A percentile compares a stretch with the other conserved stretches of the same genome.
phyloP scores from a whole-genome alignment of 2,113 vertebrate species.

The Platichthys stellatus region DNA sequence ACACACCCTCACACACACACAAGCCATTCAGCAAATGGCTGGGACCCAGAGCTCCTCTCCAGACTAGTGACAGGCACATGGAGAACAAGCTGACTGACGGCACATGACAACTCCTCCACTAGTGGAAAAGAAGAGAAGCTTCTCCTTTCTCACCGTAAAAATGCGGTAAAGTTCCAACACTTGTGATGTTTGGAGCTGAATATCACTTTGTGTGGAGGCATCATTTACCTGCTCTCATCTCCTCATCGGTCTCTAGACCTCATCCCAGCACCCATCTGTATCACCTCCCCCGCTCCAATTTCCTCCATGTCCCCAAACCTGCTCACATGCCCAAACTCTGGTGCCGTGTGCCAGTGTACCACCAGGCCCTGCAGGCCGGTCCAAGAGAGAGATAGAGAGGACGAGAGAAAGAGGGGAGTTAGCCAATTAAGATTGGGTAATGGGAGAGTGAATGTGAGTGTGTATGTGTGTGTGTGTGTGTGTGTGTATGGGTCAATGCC shows the following conservation, averaged over 20 bases:
- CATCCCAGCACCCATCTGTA: constrained; percentile 62
- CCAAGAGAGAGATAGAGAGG: constrained; percentile 63
- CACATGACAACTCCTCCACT: constrained; percentile 74
- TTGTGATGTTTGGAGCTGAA: constrained; percentile 37
- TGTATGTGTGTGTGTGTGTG: not conserved
- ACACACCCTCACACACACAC: constrained; percentile 25
- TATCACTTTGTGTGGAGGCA: constrained; percentile 19
- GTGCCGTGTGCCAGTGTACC: constrained; percentile 68
- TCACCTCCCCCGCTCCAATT: constrained; percentile 50
- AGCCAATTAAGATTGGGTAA: constrained; percentile 77
- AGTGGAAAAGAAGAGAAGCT: constrained; percentile 50
- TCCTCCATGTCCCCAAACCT: constrained; percentile 66
- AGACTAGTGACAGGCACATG: constrained; percentile 74
- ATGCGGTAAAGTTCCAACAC: not conserved
- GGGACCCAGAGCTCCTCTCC: constrained; percentile 71
- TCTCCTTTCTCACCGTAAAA: constrained; percentile 47
- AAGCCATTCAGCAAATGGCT: constrained; percentile 73
- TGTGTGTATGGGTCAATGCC: constrained; percentile 47
- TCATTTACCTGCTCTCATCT: constrained; percentile 50
- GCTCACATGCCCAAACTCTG: constrained; percentile 56
- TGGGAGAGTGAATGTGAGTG: constrained; percentile 48
- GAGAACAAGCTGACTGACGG: constrained; percentile 75
- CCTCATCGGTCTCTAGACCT: constrained; percentile 46
- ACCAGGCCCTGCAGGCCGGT: constrained; percentile 73
- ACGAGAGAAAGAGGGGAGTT: constrained; percentile 63